Evolutionary conservation across 1,140 invertebrate genomes (phyloP), one percentile per base, ranked within the genome.

Genomic region (Sesamia nonagrioides): DNA sequence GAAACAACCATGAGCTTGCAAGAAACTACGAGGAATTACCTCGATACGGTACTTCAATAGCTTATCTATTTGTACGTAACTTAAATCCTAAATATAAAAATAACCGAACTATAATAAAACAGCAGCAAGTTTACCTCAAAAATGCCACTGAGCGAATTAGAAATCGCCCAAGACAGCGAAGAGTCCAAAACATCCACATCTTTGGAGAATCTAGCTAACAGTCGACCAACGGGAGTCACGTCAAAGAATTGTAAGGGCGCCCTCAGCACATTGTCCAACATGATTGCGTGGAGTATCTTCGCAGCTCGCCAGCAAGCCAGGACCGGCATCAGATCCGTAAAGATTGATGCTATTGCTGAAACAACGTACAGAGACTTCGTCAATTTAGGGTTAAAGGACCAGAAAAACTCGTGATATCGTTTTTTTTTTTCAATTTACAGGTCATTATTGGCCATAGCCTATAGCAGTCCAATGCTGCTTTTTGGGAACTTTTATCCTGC

Each of bases 161-260:
- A 95, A 89, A 97, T 93, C 95, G 96, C 92, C 89, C 95, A 95
- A 82, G 97, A 96, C 84, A 97, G 94, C 82, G 94, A 95, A 85
- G 95, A 96, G 93, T 97, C 97, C 91, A 98, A 87, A 74, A 96
- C 95, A 77, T 96, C 95, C 68, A 96, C 85, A 83, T 97, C 97
- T 96, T 97, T 98, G 85, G 97, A 96, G 95, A 98, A 98, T 86
- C 98, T 96, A 85, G 97, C 97, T 82, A 98, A 95, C 83, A 98
- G 97, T 89, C 98, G 96, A 92, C 98, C 98, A 80, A 96, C 92
- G 50, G 98, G 98, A 79, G 98, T 98, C 79, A 96, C 97, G 92
- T 98, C 98, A 94, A 97, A 98, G 95, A 98, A 98, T 88, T 94
- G 92, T 93, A 97, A 93, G 78, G 97, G 97, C 66, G 96, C 96